Base-by-base conservation (phyloP, 2,113 vertebrate genomes). In the Plecotus auritus region DNA sequence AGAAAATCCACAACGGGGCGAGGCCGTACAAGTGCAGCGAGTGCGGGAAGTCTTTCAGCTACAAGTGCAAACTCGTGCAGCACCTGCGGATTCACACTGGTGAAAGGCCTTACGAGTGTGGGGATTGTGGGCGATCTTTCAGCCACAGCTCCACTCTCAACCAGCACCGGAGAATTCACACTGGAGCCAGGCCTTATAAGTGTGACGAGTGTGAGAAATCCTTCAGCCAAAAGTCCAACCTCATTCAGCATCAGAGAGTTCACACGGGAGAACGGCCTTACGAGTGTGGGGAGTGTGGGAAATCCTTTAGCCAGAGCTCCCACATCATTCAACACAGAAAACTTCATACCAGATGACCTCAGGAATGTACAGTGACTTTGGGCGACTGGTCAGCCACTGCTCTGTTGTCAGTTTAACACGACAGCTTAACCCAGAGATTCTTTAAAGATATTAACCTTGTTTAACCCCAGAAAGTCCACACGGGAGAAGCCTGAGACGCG, bases 21-120 rank as follows among this genome's bases (percentile, higher is more conserved):
- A 49, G 88, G 42, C 87, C 87, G 30, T 93, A 90, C 4, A 87
- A 91, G n/a, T 95, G 91, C 35, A 74, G 28, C 1, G 85, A 94
- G 23, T 94, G 90, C 59, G 90, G 85, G 26, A 94, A 92, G 9
- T 66, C 80, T 7, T 67, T 88, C 17, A 94, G 93, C 42, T 84
- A 83, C 56, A 77, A 76, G 70, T 92, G 85, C n/a, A 85, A 72
- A n/a, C 78, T 96, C 4, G 80, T 92, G 4, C 78, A 92, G 72
- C 95, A 94, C 66, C 80, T 80, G 54, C 85, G 95, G n/a, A 78
- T 94, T 18, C 93, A 92, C 80, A 94, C 85, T 0, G 93, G 93
- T 1, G 72, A 96, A 23, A 73, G 93, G 56, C 89, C 90, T 26
- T 92, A 92, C 1, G 89, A 74, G 11, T 96, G 85, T 20, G 76